Percentiles rank a stretch among this genome's conserved stretches.
Conservation (phyloP, 2,797 vertebrate species). For the Cossypha dichroa region DNA sequence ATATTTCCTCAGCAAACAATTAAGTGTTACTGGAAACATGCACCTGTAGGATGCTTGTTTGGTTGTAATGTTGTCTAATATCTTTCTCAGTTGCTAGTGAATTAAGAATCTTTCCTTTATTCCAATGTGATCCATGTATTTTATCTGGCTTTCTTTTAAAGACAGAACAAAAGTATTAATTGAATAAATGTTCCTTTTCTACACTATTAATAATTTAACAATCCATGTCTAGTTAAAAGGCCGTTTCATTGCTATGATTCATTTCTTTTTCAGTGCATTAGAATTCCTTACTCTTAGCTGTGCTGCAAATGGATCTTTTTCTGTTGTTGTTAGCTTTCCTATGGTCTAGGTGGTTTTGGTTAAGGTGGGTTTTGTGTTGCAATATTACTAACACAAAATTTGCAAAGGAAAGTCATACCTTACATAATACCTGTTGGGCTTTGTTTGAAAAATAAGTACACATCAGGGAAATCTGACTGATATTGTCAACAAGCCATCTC, state of each 20-base stretch:
- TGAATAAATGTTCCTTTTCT: conserved; percentile 53
- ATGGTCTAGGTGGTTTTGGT: not conserved
- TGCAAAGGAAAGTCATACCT: not conserved
- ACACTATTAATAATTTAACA: conserved; percentile 57
- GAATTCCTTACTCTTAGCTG: not conserved
- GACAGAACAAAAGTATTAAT: conserved; percentile 48
- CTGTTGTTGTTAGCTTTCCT: not conserved
- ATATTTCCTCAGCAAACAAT: conserved; percentile 20
- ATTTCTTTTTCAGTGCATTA: conserved; percentile 45
- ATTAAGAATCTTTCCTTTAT: conserved; percentile 14
- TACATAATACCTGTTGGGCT: not conserved
- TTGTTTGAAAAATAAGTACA: not conserved
- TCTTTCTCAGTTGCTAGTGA: conserved; percentile 13
- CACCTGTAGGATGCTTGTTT: not conserved
- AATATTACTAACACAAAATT: not conserved
- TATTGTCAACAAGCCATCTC: not conserved
- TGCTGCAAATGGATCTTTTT: not conserved
- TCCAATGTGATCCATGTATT: conserved; percentile 23
- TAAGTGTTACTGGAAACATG: conserved; percentile 37
- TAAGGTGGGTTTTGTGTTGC: not conserved
- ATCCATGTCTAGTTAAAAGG: conserved; percentile 61
- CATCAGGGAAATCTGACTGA: not conserved
- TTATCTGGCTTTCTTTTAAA: conserved; percentile 33
- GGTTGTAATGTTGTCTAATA: not conserved
- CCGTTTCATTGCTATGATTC: conserved; percentile 47